Evolutionary conservation across 1,140 invertebrate species (phyloP).

Genomic region (Piezodorus guildinii): DNA sequence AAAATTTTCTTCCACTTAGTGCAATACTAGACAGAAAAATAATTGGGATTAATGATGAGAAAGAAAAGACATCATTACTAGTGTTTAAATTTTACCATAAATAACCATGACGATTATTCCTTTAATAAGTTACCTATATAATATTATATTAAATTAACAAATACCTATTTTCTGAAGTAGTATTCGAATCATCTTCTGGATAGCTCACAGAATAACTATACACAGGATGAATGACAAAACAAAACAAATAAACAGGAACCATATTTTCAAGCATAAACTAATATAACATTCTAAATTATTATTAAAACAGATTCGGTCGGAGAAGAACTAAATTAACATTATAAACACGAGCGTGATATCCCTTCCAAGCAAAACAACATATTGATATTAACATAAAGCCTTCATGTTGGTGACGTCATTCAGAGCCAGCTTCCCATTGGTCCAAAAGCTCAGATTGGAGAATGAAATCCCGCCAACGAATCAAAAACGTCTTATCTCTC

Average conservation of each 20-base stretch:
- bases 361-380: not conserved
- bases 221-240: constrained; percentile 2
- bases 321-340: not conserved
- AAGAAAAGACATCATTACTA: not conserved
- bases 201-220: constrained; percentile 1
- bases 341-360: not conserved
- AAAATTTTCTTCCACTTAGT: not conserved
- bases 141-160: not conserved
- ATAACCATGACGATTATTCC: no score
- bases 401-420: constrained; percentile 11
- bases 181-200: not conserved
- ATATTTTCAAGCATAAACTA: not conserved
- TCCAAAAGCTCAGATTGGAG: no score
- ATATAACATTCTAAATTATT: not conserved
- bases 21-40: not conserved
- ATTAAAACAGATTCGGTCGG: not conserved
- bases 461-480: no score
- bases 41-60: not conserved
- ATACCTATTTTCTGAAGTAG: not conserved
- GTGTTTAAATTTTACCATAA: no score
- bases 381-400: constrained; percentile 5
- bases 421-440: not conserved
- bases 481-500: no score
- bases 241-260: constrained; percentile 1
- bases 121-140: no score